Conservation (phyloP, 1,140 invertebrate species). For the Drosophila trapezifrons region DNA sequence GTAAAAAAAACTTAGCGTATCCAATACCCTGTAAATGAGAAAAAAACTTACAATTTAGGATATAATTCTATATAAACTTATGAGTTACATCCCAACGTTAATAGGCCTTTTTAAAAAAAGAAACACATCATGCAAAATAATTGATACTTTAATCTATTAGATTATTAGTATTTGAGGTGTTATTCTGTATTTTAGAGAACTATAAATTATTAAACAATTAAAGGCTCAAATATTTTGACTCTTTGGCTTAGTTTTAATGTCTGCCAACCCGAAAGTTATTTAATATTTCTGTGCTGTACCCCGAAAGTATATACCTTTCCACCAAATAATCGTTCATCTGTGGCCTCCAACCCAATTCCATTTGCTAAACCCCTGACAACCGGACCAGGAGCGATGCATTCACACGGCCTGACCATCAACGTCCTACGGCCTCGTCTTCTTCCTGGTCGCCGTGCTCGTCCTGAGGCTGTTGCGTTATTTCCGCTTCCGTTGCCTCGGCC, state of each 20-base stretch:
- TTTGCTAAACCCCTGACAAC: slow-evolving; percentile 15
- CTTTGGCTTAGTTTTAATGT: background rate
- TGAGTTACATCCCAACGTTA: background rate
- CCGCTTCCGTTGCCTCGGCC: slow-evolving; percentile 66
- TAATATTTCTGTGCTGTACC: no score
- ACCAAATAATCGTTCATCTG: no score
- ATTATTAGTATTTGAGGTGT: no score
- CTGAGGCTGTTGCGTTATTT: slow-evolving; percentile 71
- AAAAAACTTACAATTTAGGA: background rate
- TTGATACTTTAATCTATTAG: no score
- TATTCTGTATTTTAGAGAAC: no score
- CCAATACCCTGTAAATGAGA: slow-evolving; percentile 16
- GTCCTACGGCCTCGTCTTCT: slow-evolving; percentile 28
- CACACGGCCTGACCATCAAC: slow-evolving; percentile 63
- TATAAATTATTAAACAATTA: no score
- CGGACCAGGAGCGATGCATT: slow-evolving; percentile 40
- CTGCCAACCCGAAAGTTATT: no score
- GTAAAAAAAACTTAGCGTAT: background rate
- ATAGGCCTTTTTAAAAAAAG: background rate
- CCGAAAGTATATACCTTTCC: background rate
- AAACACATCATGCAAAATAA: no score
- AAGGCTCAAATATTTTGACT: background rate
- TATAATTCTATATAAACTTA: background rate
- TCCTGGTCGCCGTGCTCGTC: slow-evolving; percentile 17
- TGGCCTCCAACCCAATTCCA: slow-evolving; percentile 2